Evolutionary conservation across 2,797 vertebrate species (phyloP).

Genomic region (Enteromius radiatus): DNA sequence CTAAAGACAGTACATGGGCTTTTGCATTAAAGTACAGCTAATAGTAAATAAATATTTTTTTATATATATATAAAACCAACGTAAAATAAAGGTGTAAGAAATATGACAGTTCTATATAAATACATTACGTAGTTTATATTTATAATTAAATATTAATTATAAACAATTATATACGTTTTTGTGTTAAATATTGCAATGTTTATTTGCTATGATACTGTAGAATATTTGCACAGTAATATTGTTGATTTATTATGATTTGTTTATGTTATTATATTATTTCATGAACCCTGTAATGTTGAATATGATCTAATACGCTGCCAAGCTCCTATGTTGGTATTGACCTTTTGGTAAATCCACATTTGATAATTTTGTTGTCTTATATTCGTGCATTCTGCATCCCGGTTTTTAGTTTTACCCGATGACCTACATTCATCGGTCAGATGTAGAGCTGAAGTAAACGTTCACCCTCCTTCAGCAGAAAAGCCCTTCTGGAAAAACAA

Average conservation of each 20-base stretch:
- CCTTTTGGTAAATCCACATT: not conserved
- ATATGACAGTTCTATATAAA: not conserved
- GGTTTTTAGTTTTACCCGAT: not conserved
- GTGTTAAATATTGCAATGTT: not conserved
- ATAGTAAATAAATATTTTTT: not conserved
- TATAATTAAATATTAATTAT: not conserved
- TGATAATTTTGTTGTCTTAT: not conserved
- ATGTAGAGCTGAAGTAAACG: not conserved
- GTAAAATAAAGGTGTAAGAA: not conserved
- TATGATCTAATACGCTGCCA: not conserved
- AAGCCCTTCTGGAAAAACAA: conserved; percentile 10
- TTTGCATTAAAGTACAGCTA: not conserved
- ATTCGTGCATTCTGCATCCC: not conserved
- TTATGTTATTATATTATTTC: not conserved
- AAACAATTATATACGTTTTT: not conserved
- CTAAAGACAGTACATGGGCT: not conserved
- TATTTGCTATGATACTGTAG: not conserved
- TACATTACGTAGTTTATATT: not conserved
- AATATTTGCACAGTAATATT: not conserved
- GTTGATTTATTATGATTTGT: not conserved
- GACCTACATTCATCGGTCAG: conserved; percentile 1
- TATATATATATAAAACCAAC: not conserved
- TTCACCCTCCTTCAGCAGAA: not conserved
- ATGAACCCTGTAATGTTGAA: not conserved
- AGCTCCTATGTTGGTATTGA: not conserved